Conservation (phyloP, 1,140 invertebrate genomes). For the Drosophila prosaltans region DNA sequence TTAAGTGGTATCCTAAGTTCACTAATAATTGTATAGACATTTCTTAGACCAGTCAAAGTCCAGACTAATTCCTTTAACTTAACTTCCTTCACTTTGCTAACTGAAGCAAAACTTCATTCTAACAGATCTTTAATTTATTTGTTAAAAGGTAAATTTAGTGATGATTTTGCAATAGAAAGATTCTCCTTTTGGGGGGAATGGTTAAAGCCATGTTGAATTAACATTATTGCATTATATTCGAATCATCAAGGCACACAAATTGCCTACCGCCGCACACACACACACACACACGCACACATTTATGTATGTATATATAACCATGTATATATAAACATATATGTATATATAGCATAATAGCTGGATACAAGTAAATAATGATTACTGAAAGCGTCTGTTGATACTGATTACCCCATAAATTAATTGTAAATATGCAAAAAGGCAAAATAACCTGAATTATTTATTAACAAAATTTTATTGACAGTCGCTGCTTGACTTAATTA, state of each 20-base stretch:
- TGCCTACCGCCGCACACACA: slow-evolving; percentile 54
- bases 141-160: no score
- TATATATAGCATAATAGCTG: slow-evolving; percentile 8
- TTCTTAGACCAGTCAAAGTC: no score
- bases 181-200: no score
- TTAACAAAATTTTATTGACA: slow-evolving; percentile 82
- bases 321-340: background rate
- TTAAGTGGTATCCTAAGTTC: no score
- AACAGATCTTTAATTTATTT: no score
- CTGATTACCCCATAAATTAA: slow-evolving; percentile 79
- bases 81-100: no score
- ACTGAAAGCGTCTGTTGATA: slow-evolving; percentile 78
- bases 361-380: slow-evolving; percentile 72
- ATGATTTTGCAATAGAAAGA: no score
- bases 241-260: background rate
- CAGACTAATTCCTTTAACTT: no score
- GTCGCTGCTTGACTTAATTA: slow-evolving; percentile 82
- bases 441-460: slow-evolving; percentile 82
- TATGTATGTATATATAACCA: slow-evolving; percentile 5
- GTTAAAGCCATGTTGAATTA: background rate
- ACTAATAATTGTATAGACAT: no score
- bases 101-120: no score
- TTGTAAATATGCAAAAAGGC: slow-evolving; percentile 79
- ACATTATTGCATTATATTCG: background rate
- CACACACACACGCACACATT: slow-evolving; percentile 17